Base-by-base conservation (phyloP, 2,888 invertebrate genomes). In the Lasioglossum malachurum region DNA sequence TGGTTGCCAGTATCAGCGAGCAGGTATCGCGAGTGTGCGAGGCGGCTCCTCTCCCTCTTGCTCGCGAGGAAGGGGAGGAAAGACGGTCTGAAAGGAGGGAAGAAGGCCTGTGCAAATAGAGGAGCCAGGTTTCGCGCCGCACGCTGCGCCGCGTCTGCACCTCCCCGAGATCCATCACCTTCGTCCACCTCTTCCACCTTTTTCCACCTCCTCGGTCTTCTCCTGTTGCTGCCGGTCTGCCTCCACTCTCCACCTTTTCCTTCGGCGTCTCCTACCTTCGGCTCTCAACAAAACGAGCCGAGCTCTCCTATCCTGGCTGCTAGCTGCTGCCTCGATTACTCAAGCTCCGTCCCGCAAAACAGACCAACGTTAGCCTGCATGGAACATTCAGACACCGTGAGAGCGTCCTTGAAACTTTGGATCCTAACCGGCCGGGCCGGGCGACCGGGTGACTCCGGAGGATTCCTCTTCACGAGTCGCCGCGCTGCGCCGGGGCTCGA, bases 111-210 rank as follows among this genome's bases (percentile, higher is more conserved):
- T 91, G 88, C 91, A 93, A 93, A 93, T 93, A 93, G 93, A 92
- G 90, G 91, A 93, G 92, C 92, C 92, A 92, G 91, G 93, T 93
- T 93, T 92, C 93, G 93, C 93, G 91, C 91, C 91, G 89, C 90
- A 87, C 87, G 90, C 89, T 90, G 89, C 84, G 86, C 84, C 87
- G 87, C 88, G 93, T 93, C 92, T 88, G 90, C 93, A 93, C 93
- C 92, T 93, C 91, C 91, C 89, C 87, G 80, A 90, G 92, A 93
- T 93, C 92, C 93, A 93, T 93, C 93, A 93, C 91, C 87, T 88
- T 87, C 86, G 78, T 80, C 83, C 76, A 79, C 80, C 86, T 86
- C 80, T 84, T 83, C 78, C 81, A 72, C 73, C 64, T 80, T 84
- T 78, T 78, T 82, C 80, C 76, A 75, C 88, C 88, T 87, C 80